Evolutionary conservation across 2,113 vertebrate genomes (phyloP).

Genomic region (Lophochroa leadbeateri): DNA sequence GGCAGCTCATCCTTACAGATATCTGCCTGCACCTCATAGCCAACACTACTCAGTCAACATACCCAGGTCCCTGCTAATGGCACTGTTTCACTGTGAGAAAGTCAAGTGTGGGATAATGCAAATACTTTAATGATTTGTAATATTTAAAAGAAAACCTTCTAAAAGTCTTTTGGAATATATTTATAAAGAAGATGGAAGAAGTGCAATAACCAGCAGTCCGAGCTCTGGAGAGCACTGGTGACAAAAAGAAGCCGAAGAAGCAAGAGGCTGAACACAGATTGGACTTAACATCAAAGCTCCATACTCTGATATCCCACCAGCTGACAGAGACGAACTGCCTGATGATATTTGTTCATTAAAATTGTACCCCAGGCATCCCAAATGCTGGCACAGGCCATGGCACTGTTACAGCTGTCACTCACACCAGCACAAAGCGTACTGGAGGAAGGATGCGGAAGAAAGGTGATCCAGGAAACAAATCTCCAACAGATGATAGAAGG

Average conservation of each 20-base stretch:
- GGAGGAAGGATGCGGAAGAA: not conserved
- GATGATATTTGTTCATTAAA: not conserved
- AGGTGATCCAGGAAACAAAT: not conserved
- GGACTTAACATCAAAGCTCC: fast-evolving
- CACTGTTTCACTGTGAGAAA: not conserved
- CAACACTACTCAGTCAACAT: not conserved
- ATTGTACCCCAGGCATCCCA: not conserved
- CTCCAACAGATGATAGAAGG: not conserved
- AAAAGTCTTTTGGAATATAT: not conserved
- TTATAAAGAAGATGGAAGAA: not conserved
- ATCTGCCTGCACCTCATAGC: fast-evolving
- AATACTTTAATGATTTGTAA: not conserved
- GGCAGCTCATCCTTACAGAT: too few species aligned
- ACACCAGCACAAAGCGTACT: not conserved
- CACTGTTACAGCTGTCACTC: not conserved
- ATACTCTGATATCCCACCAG: not conserved
- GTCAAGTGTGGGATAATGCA: not conserved
- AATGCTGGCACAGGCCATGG: not conserved
- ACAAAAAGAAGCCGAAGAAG: not conserved
- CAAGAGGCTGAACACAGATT: not conserved
- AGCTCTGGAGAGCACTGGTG: not conserved
- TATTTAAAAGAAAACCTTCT: not conserved
- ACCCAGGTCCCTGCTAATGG: not conserved
- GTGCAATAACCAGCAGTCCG: not conserved
- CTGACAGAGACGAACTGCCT: not conserved